Evolutionary conservation across 2,113 vertebrate genomes (phyloP).

Genomic region (Callionymus lyra): DNA sequence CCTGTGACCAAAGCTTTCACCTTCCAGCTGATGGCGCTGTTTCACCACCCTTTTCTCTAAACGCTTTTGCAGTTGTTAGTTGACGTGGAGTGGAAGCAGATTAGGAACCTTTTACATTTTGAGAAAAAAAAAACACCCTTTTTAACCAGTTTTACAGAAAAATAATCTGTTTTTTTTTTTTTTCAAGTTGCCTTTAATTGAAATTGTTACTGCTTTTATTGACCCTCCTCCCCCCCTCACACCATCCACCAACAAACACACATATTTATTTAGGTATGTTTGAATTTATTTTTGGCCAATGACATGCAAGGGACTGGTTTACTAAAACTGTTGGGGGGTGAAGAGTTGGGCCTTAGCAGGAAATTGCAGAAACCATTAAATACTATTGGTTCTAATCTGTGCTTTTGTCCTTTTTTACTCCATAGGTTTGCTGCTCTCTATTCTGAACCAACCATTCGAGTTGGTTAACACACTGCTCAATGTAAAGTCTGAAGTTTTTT

Average conservation of each 20-base stretch:
- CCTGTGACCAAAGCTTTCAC: constrained; percentile 70
- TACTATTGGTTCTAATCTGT: constrained; percentile 68
- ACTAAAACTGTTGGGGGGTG: constrained; percentile 58
- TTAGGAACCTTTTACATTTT: constrained; percentile 36
- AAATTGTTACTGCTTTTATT: constrained; percentile 43
- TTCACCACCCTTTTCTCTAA: constrained; percentile 58
- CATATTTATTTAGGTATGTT: constrained; percentile 74
- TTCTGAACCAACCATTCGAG: too few species aligned
- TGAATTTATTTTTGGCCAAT: constrained; percentile 62
- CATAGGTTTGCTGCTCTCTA: constrained; percentile 2
- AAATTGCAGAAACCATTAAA: constrained; percentile 74
- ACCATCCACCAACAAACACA: constrained; percentile 44
- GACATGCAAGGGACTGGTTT: constrained; percentile 60
- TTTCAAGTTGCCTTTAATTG: constrained; percentile 63
- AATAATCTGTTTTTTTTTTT: constrained; percentile 44
- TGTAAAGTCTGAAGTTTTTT: too few species aligned
- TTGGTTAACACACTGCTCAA: too few species aligned
- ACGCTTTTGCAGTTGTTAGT: constrained; percentile 52
- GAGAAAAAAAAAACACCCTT: constrained; percentile 21
- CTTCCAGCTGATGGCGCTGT: constrained; percentile 69
- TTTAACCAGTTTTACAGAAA: constrained; percentile 45
- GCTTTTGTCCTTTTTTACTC: constrained; percentile 20
- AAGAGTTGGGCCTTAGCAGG: constrained; percentile 58
- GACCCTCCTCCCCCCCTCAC: constrained; percentile 3
- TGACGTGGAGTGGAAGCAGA: constrained; percentile 41